Percentiles rank a stretch among this genome's conserved stretches.
Evolutionary conservation across 1,140 invertebrate genomes (phyloP).

Genomic region (Matsumurasca onukii): DNA sequence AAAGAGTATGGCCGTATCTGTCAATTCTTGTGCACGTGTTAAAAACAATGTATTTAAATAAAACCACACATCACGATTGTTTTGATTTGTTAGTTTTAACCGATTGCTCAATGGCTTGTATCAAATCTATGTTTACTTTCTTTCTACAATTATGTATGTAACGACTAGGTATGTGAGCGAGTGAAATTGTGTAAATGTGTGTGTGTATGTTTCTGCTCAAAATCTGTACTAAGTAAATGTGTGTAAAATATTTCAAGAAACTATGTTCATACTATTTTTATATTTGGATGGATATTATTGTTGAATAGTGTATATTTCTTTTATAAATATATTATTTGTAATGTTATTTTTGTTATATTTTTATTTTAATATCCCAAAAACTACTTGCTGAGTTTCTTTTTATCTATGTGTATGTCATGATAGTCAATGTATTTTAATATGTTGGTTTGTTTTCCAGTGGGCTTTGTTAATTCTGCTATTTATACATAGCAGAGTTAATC

Average conservation of each 20-base stretch:
- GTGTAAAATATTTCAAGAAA: neutral
- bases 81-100: too few relatives aligned
- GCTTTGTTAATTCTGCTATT: too few relatives aligned
- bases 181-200: too few relatives aligned
- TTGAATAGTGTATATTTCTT: slow-evolving; percentile 18
- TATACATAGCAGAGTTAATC: neutral
- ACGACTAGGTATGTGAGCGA: too few relatives aligned
- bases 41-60: too few relatives aligned
- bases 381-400: neutral
- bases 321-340: slow-evolving; percentile 19
- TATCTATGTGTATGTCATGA: neutral
- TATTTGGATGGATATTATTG: slow-evolving; percentile 16
- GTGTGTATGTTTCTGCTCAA: too few relatives aligned
- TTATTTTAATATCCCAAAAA: neutral
- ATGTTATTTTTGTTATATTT: slow-evolving; percentile 4
- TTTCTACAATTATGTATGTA: too few relatives aligned
- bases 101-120: too few relatives aligned
- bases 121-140: too few relatives aligned
- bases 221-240: neutral
- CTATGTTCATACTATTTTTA: slow-evolving; percentile 7
- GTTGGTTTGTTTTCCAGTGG: neutral
- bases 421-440: neutral
- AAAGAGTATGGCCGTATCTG: too few relatives aligned
- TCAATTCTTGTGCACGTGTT: too few relatives aligned
- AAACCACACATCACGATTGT: too few relatives aligned